Conservation (phyloP, 2,797 vertebrate genomes). For the Alfaro cultratus region DNA sequence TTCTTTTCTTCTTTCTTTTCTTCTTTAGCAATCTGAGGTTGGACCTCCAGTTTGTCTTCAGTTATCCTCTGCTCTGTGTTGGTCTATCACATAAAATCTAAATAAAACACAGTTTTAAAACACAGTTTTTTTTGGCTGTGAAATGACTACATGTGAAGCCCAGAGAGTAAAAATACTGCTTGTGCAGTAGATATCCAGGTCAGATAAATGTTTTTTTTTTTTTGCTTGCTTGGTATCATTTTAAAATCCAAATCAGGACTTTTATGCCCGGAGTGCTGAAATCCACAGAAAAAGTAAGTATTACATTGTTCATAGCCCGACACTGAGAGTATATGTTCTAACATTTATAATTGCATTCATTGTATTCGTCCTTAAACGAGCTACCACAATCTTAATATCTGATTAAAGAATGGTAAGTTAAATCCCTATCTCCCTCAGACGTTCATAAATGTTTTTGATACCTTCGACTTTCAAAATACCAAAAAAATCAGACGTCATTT, state of each 20-base stretch:
- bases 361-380: constrained; percentile 7
- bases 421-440: constrained; percentile 13
- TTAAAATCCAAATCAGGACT: constrained; percentile 21
- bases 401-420: constrained; percentile 59
- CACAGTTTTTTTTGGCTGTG: not conserved
- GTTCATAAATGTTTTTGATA: not conserved
- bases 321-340: constrained; percentile 13
- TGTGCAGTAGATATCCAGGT: constrained; percentile 18
- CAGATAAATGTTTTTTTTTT: not conserved
- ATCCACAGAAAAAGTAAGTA: constrained; percentile 57
- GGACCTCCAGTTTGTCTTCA: not conserved
- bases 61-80: not conserved
- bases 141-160: not conserved
- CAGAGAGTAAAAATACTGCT: not conserved
- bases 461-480: not conserved
- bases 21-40: too few species aligned
- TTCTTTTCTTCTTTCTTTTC: too few species aligned
- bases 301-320: constrained; percentile 16
- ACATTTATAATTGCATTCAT: constrained; percentile 1
- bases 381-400: constrained; percentile 22
- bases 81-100: constrained; percentile 1
- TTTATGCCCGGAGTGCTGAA: constrained; percentile 21
- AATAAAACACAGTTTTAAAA: not conserved
- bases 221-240: not conserved
- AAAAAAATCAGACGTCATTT: not conserved